Conservation (phyloP, 37 sponge, comb jelly and placozoan genomes). For the Diacarnus erythraeanus region DNA sequence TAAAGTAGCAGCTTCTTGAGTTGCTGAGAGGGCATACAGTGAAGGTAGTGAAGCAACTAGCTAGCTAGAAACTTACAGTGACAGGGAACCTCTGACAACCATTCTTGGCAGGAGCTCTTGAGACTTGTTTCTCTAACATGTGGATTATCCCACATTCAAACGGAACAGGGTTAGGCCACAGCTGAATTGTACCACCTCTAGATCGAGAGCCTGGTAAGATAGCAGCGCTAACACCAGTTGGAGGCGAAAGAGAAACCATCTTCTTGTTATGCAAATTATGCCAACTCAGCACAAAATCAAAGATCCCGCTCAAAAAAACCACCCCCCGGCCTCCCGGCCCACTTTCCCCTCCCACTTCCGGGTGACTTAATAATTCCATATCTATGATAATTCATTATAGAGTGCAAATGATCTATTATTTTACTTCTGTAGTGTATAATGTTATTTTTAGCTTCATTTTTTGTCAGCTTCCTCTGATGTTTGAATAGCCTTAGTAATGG, state of each 20-base stretch:
- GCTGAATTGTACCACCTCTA: neutral
- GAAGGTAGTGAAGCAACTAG: neutral
- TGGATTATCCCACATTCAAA: conserved; percentile 59
- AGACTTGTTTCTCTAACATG: neutral
- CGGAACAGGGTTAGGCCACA: conserved; percentile 60
- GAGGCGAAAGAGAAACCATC: neutral
- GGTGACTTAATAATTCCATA: too few relatives aligned
- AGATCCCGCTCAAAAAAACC: too few relatives aligned
- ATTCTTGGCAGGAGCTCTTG: neutral
- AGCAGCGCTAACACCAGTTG: neutral
- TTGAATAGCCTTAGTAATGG: conserved; percentile 3
- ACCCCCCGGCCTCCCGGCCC: too few relatives aligned
- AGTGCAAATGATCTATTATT: too few relatives aligned
- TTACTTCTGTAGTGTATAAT: too few relatives aligned
- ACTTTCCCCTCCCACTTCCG: too few relatives aligned
- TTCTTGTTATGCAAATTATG: too few relatives aligned
- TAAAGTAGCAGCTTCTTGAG: conserved; percentile 59
- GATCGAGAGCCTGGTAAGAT: neutral
- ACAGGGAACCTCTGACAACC: conserved; percentile 9
- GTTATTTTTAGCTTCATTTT: too few relatives aligned
- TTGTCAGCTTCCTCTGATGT: neutral
- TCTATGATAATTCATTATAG: too few relatives aligned
- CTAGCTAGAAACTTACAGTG: conserved; percentile 34
- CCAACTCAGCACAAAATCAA: too few relatives aligned
- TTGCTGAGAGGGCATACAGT: conserved; percentile 13